Base-by-base conservation (phyloP, 2,797 vertebrate species). In the Lateolabrax maculatus region DNA sequence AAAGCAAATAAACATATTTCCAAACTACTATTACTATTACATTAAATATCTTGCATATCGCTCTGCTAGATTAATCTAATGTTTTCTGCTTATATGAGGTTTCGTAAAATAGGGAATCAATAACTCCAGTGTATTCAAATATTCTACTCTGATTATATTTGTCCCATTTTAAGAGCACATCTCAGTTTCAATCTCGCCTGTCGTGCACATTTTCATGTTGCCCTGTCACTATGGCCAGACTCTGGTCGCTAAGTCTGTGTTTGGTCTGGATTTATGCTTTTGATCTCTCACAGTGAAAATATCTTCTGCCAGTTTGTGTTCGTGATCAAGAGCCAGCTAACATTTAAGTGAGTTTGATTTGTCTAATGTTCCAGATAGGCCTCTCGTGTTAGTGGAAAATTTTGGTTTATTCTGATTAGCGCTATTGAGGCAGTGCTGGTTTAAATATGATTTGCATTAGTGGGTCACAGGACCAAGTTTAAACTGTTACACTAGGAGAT, bases 281-380 rank as follows among this genome's bases (percentile, higher is more conserved):
- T 87, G 71, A 85, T 84, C 75, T 76, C 58, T 75, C 46, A 52
- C 31, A 62, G 46, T 37, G 62, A 66, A 85, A 55, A 72, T 39
- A 77, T 73, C 44, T 21, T 68, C 72, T 31, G 44, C 63, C 82
- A 78, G 70, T 73, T 85, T 70, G 66, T 72, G 60, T 82, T 86
- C 66, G 46, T 6, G 64, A 79, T 80, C 66, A 49, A 25, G 55
- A 81, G 65, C 68, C 77, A 68, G 77, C 87, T 78, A 84, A 64
- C 51, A 66, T 62, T 70, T 78, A 56, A 18, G 48, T 81, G 23
- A 70, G 61, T 80, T 78, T 83, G 71, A 85, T 80, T 78, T 82
- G 85, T 84, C 65, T 66, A 78, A 80, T 84, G 44, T 77, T 80
- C 29, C 71, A 84, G 82, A 92, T 87, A 79, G 56, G 60, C 66